Evolutionary conservation across 2,888 invertebrate genomes (phyloP).

Genomic region (Alviniconcha strummeri): DNA sequence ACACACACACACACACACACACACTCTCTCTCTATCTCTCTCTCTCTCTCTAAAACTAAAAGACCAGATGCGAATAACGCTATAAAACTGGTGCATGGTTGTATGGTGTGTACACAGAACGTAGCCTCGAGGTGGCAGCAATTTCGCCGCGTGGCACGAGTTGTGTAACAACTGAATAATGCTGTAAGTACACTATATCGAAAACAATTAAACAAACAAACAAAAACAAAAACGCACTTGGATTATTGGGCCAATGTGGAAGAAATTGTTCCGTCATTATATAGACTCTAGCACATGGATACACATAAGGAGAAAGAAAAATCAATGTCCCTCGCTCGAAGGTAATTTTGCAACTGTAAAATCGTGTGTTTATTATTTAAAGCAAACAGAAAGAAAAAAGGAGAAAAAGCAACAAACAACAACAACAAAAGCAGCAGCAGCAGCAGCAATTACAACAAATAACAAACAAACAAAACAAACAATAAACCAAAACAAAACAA

Average conservation of each 20-base stretch:
- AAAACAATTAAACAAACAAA: not conserved
- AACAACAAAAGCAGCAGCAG: no score
- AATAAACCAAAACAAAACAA: no score
- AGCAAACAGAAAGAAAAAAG: not conserved
- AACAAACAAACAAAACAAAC: no score
- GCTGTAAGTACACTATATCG: no score
- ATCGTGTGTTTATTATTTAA: not conserved
- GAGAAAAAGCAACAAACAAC: no score
- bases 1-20: not conserved
- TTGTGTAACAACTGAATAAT: no score
- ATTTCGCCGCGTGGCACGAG: no score
- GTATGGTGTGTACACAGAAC: no score
- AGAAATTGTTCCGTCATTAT: no score
- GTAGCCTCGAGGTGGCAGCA: no score
- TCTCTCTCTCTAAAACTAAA: not conserved
- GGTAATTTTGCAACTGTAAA: not conserved
- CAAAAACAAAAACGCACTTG: not conserved
- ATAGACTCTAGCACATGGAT: not conserved
- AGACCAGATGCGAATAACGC: not conserved
- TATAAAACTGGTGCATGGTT: not conserved
- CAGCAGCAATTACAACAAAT: no score
- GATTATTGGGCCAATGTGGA: not conserved
- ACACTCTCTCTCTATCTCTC: not conserved
- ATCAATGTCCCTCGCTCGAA: not conserved
- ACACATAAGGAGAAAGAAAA: not conserved